Conservation (phyloP, 2,113 vertebrate species). For the Upupa epops region DNA sequence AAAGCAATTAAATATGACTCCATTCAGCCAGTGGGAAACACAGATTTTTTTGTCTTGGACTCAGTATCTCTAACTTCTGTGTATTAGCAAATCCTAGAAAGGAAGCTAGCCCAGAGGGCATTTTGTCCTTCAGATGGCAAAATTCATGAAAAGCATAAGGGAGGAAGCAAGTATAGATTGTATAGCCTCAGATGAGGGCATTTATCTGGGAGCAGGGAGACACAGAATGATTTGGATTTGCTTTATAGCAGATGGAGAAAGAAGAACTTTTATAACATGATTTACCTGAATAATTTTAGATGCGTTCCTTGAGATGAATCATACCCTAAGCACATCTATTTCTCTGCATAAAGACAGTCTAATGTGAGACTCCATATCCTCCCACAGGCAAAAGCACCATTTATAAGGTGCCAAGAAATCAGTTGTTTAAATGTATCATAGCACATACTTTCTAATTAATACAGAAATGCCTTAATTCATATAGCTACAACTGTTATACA, state of each 20-base stretch:
- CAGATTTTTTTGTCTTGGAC: background rate
- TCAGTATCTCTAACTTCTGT: background rate
- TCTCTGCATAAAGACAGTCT: background rate
- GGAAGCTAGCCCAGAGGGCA: background rate
- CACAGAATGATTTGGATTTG: background rate
- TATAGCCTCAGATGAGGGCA: background rate
- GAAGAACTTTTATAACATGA: background rate
- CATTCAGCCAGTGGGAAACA: background rate
- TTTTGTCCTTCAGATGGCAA: background rate
- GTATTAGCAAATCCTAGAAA: background rate
- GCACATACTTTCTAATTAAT: background rate
- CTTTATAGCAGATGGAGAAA: background rate
- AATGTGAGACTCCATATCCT: background rate
- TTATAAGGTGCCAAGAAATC: background rate
- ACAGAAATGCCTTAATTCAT: background rate
- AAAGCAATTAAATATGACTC: constrained; percentile 15
- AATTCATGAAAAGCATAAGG: background rate
- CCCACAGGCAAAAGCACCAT: background rate
- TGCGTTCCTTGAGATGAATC: background rate
- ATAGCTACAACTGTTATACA: background rate
- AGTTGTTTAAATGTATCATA: background rate
- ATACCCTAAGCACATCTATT: background rate
- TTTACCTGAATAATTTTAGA: constrained; percentile 39
- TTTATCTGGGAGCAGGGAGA: background rate
- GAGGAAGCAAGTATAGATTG: background rate